Evolutionary conservation across 2,888 invertebrate species (phyloP).

Genomic region (Tipula lateralis): DNA sequence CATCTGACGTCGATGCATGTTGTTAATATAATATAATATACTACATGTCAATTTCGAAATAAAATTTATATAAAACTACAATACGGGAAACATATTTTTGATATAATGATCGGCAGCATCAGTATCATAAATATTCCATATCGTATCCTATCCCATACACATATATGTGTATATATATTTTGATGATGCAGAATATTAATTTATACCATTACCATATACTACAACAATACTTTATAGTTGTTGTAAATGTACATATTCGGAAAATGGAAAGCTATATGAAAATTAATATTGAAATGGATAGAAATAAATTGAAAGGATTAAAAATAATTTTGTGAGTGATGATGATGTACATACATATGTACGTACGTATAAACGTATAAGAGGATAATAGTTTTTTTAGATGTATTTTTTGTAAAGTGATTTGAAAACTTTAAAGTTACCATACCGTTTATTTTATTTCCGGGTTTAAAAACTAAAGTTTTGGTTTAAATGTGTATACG

Average conservation of each 20-base stretch:
- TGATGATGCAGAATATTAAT: slow-evolving; percentile 19
- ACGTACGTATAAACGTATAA: too few relatives aligned
- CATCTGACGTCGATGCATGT: background rate
- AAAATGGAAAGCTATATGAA: background rate
- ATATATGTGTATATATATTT: background rate
- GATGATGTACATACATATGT: background rate
- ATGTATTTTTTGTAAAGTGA: background rate
- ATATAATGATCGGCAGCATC: background rate
- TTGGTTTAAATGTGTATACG: too few relatives aligned
- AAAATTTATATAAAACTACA: too few relatives aligned
- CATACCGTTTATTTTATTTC: background rate
- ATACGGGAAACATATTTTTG: background rate
- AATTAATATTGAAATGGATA: background rate
- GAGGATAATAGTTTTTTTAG: background rate
- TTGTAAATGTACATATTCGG: background rate
- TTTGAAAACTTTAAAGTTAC: background rate
- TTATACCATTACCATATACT: background rate
- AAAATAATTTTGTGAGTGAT: background rate
- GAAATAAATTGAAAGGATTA: slow-evolving; percentile 19
- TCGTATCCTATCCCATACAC: background rate
- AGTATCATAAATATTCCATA: background rate
- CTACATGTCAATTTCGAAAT: background rate
- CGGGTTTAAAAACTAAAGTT: background rate
- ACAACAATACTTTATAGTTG: background rate
- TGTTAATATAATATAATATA: slow-evolving; percentile 12